These are phyloP conservation scores for Microtus montanus DNA, from an alignment of 2,113 vertebrate species.

Conservation along the genomic window DNA sequence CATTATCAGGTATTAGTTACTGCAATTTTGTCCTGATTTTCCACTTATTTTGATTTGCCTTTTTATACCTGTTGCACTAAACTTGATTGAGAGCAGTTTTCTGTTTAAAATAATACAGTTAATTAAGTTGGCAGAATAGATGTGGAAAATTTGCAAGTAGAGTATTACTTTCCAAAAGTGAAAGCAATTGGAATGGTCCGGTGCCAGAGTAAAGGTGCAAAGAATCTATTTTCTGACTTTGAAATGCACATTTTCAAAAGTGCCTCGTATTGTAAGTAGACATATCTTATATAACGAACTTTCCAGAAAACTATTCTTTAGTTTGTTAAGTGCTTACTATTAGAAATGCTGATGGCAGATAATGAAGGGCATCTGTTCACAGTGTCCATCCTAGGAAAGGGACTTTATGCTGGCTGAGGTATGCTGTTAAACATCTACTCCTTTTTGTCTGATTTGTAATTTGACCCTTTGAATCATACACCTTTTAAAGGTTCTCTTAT, in stretches of 20 bases:
- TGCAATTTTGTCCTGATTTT: conserved; percentile 52
- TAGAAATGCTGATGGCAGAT: conserved; percentile 14
- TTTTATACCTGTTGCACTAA: conserved; percentile 67
- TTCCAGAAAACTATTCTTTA: conserved; percentile 39
- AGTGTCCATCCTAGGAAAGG: background rate
- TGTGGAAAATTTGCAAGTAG: background rate
- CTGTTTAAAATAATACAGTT: conserved; percentile 47
- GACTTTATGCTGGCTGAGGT: conserved; percentile 26
- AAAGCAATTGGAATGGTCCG: conserved; percentile 27
- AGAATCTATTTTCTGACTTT: conserved; percentile 18
- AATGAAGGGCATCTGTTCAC: background rate
- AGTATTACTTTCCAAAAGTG: conserved; percentile 7
- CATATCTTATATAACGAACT: background rate
- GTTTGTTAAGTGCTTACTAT: conserved; percentile 13
- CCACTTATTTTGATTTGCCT: conserved; percentile 28
- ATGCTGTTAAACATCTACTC: background rate
- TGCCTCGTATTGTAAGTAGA: background rate
- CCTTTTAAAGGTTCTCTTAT: background rate
- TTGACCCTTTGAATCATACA: conserved; percentile 28
- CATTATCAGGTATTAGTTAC: conserved; percentile 32
- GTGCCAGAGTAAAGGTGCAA: conserved; percentile 19
- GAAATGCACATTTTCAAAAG: conserved; percentile 50
- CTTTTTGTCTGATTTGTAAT: conserved; percentile 14
- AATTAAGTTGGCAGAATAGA: background rate
- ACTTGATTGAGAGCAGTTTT: background rate